Evolutionary conservation across 1,140 invertebrate genomes (phyloP), one percentile per base, ranked within the genome.

Genomic region (Drosophila nannoptera): DNA sequence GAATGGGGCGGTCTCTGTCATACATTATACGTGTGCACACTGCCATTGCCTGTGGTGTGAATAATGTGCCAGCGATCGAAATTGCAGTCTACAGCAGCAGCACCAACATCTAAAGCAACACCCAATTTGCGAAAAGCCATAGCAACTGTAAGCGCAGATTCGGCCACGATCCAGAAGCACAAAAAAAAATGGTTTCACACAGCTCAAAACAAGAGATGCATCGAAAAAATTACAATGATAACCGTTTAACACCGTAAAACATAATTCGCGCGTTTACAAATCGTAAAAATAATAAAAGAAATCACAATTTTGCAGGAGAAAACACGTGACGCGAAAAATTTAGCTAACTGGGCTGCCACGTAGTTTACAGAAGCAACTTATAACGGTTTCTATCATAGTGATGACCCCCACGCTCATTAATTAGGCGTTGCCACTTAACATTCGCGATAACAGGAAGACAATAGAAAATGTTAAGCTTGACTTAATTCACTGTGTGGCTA

Each of bases 31-130:
- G 36, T 69, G 52, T 49, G 38, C 32, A 45, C n/a, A 58, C 50
- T 43, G 61, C 12, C 45, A 59, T 61, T 65, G 66, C 63, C 64
- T 68, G 71, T 77, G 75, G 78, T 83, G 78, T 84, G 75, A 83
- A 78, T 84, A 84, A 78, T 84, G 64, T 69, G 59, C 32, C 58
- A 78, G 54, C 67, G 45, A 66, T 72, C 40, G 35, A 84, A 83
- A 78, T 83, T 67, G 46, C 64, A 59, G 48, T 59, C 58, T 36
- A 14, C 14, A 35, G 36, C 35, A 36, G 32, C 38, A 31, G 14
- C 8, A 29, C 1, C 50, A 32, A 38, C 59, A 55, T 31, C 32
- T 49, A 48, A 35, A 40, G 50, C 60, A 65, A 69, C 67, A 65
- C 67, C 53, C 61, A 69, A 65, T 69, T 69, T 58, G 22, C 22